Percentiles rank a stretch among this genome's conserved stretches.
Conservation (phyloP, 1,140 invertebrate species). For the Branchinecta lindahli region DNA sequence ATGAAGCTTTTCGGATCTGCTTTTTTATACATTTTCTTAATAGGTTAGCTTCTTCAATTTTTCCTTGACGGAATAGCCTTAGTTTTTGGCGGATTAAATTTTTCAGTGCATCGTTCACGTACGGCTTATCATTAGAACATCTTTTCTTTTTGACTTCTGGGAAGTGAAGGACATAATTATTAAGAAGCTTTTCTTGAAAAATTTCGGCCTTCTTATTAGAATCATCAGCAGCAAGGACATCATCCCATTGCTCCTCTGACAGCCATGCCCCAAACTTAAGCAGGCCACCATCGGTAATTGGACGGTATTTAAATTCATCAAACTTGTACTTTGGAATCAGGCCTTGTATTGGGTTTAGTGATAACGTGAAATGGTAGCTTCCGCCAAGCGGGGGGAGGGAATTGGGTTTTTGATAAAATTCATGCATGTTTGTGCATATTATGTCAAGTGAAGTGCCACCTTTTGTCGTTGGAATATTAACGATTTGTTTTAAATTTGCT, state of each 20-base stretch:
- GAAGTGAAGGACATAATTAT: conserved; percentile 1
- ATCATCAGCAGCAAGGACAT: conserved; percentile 2
- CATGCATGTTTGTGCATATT: conserved; percentile 6
- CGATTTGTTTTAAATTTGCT: conserved; percentile 9
- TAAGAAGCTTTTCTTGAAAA: conserved; percentile 1
- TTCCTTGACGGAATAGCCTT: conserved; percentile 6
- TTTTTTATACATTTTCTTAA: conserved; percentile 4
- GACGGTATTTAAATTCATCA: conserved; percentile 3
- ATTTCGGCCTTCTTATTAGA: neutral
- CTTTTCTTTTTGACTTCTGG: conserved; percentile 11
- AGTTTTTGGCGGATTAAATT: neutral
- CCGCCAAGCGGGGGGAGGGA: conserved; percentile 2
- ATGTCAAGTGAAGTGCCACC: conserved; percentile 2
- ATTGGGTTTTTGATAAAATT: conserved; percentile 7
- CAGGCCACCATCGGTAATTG: neutral
- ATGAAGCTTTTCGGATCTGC: neutral
- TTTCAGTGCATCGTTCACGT: conserved; percentile 3
- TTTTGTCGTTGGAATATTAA: conserved; percentile 10
- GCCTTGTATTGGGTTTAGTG: neutral
- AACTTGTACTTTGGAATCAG: neutral
- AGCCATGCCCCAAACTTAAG: neutral
- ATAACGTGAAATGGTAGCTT: neutral
- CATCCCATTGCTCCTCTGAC: neutral
- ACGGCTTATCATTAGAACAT: conserved; percentile 7
- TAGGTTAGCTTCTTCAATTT: conserved; percentile 10